Conservation (phyloP, 1,140 invertebrate genomes). For the Brevipalpus yothersi region DNA sequence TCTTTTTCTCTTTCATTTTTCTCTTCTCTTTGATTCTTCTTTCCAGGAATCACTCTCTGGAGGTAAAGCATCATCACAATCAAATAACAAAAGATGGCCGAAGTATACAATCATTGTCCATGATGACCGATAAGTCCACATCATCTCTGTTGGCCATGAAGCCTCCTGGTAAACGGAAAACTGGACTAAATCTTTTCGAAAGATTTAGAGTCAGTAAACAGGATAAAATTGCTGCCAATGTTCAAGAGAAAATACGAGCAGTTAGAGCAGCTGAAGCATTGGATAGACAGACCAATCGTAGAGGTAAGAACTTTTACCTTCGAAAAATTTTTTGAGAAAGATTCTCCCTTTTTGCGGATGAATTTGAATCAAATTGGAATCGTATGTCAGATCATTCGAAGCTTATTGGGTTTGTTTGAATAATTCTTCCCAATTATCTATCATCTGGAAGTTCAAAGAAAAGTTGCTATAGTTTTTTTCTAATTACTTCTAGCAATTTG, state of each 20-base stretch:
- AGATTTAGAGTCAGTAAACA: slow-evolving; percentile 14
- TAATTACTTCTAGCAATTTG: too few relatives aligned
- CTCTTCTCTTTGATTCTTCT: not conserved
- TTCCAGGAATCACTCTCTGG: slow-evolving; percentile 13
- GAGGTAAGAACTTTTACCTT: not conserved
- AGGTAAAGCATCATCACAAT: slow-evolving; percentile 7
- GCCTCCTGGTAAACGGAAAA: not conserved
- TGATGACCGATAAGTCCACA: not conserved
- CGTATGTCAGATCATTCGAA: not conserved
- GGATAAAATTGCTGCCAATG: slow-evolving; percentile 14
- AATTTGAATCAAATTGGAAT: not conserved
- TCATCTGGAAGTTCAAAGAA: too few relatives aligned
- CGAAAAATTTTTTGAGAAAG: not conserved
- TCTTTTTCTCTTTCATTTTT: not conserved
- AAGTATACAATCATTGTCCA: not conserved
- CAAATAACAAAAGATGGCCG: not conserved
- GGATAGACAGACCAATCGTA: slow-evolving; percentile 12
- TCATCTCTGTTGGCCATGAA: not conserved
- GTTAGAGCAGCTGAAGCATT: slow-evolving; percentile 14
- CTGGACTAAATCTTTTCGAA: slow-evolving; percentile 12
- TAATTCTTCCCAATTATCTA: too few relatives aligned
- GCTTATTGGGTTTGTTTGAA: too few relatives aligned
- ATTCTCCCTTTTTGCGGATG: not conserved
- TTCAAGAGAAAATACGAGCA: slow-evolving; percentile 14
- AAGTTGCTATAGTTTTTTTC: too few relatives aligned